A percentile compares a stretch with the other conserved stretches of the same genome.
These are phyloP conservation scores for Epinephelus fuscoguttatus DNA, from an alignment of 2,113 vertebrate genomes.

Conservation along the genomic window DNA sequence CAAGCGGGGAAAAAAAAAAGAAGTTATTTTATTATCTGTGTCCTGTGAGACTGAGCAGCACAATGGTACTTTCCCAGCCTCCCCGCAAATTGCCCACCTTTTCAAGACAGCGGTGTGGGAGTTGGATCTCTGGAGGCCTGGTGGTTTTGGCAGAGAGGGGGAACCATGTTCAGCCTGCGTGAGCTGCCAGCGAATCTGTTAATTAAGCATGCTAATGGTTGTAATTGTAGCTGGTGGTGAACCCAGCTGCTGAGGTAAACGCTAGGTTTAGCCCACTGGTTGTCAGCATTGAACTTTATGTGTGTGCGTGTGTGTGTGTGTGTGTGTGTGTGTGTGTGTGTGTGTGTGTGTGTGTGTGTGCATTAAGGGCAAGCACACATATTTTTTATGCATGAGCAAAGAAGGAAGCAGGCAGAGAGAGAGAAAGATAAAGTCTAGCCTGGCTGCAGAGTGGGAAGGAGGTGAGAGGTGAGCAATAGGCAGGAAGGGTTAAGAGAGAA, in stretches of 20 bases:
- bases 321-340: conserved; percentile 16
- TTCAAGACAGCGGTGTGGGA: conserved; percentile 63
- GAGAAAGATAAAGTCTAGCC: not conserved
- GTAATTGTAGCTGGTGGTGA: conserved; percentile 84
- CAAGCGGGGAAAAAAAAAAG: not conserved
- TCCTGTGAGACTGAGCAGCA: conserved; percentile 27
- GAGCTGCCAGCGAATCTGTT: conserved; percentile 84
- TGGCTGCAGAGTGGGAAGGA: conserved; percentile 9
- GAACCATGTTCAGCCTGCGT: conserved; percentile 66
- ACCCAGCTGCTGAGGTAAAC: conserved; percentile 87
- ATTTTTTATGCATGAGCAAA: conserved; percentile 57
- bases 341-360: conserved; percentile 7
- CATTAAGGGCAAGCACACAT: conserved; percentile 28
- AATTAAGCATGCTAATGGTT: conserved; percentile 86
- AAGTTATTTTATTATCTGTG: conserved; percentile 31
- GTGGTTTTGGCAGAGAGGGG: conserved; percentile 71
- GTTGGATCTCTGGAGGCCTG: conserved; percentile 67
- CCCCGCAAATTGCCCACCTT: conserved; percentile 71
- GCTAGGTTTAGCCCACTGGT: conserved; percentile 78
- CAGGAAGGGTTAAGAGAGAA: conserved; percentile 20
- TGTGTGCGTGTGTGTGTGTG: conserved; percentile 6
- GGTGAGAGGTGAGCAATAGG: conserved; percentile 49
- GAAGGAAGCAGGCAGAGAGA: conserved; percentile 17
- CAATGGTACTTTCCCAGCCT: conserved; percentile 15
- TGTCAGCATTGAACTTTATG: conserved; percentile 71